phyloP scores from a whole-genome alignment of 2,888 invertebrate species.

The Electrophaes corylata region DNA sequence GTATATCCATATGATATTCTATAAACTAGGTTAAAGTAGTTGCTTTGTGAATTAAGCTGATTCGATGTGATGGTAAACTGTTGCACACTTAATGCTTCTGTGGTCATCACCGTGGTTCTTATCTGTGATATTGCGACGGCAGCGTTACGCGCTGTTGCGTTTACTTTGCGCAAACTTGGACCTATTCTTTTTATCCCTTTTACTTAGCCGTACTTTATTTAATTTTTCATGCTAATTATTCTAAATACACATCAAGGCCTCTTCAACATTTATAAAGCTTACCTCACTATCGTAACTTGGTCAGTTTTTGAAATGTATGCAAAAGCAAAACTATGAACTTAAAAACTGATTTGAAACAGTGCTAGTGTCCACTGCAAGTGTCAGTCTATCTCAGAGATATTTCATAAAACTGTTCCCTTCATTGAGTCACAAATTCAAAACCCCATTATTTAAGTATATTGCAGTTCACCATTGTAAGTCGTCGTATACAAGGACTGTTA shows the following conservation, averaged over 20 bases:
- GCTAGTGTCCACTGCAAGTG: no score
- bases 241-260: no score
- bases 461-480: conserved; percentile 22
- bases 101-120: conserved; percentile 53
- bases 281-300: not conserved
- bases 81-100: conserved; percentile 45
- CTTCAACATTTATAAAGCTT: no score
- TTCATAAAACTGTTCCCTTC: not conserved
- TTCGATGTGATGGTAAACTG: not conserved
- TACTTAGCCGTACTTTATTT: not conserved
- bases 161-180: conserved; percentile 58
- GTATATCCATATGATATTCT: no score
- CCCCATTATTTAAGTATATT: conserved; percentile 9
- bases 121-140: conserved; percentile 59
- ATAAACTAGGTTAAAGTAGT: no score
- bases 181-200: conserved; percentile 12
- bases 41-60: not conserved
- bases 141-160: conserved; percentile 69
- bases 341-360: not conserved
- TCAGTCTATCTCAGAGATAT: not conserved
- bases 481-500: conserved; percentile 48
- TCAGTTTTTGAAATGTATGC: not conserved
- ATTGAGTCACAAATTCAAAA: conserved; percentile 1
- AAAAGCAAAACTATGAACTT: not conserved
- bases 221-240: not conserved